These are phyloP conservation scores for Rallus limicola DNA, from an alignment of 2,113 vertebrate genomes.

Conservation along the genomic window DNA sequence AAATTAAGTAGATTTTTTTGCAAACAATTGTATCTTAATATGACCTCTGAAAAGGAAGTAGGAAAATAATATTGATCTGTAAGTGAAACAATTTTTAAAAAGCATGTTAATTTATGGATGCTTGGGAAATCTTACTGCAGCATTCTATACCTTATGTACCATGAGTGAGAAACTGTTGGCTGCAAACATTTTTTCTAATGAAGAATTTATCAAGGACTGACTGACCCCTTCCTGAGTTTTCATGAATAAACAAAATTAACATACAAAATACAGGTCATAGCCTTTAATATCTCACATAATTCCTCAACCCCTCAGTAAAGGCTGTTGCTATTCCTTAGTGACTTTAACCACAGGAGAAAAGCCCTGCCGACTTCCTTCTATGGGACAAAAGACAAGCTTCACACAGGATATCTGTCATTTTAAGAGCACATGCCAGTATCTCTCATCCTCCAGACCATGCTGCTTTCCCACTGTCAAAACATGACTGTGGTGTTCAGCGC, in stretches of 20 bases:
- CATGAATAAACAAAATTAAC: background rate
- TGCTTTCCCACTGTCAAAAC: background rate
- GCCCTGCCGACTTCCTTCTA: fast-evolving
- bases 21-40: background rate
- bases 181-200: background rate
- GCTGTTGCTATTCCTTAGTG: background rate
- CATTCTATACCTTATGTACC: background rate
- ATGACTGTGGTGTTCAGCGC: background rate
- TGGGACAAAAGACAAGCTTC: background rate
- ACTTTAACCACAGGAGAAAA: background rate
- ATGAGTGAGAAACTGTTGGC: background rate
- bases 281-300: background rate
- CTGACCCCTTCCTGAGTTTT: background rate
- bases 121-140: background rate
- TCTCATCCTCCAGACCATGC: background rate
- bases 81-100: background rate
- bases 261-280: background rate
- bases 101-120: background rate
- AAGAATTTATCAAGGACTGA: background rate
- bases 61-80: background rate
- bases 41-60: background rate
- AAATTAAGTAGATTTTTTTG: background rate
- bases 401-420: background rate
- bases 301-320: background rate
- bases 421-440: background rate